Evolutionary conservation across 2,797 vertebrate species (phyloP).

Genomic region (Neolamprologus multifasciatus): DNA sequence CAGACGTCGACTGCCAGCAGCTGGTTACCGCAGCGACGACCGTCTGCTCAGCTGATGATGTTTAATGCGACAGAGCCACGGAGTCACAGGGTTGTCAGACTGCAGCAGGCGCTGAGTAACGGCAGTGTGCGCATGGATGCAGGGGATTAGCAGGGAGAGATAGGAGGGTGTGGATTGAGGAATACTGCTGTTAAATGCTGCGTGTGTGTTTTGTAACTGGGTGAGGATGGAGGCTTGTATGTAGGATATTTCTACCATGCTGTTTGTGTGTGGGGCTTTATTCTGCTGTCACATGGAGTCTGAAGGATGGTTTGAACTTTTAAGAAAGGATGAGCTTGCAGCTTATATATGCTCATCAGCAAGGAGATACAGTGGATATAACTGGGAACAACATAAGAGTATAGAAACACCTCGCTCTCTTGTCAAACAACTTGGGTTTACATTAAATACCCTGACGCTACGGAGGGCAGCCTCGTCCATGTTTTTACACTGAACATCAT

Average conservation of each 20-base stretch:
- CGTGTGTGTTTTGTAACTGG: not conserved
- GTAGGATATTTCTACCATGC: not conserved
- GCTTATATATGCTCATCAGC: not conserved
- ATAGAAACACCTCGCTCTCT: not conserved
- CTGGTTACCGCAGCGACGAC: conserved; percentile 1
- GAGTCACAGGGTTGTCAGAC: conserved; percentile 27
- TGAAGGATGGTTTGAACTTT: not conserved
- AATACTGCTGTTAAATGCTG: not conserved
- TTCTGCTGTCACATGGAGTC: not conserved
- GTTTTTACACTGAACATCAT: not conserved
- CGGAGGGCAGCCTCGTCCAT: not conserved
- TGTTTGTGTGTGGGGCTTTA: not conserved
- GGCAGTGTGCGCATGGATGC: not conserved
- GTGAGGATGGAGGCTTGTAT: not conserved
- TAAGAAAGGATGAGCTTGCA: not conserved
- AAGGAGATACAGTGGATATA: not conserved
- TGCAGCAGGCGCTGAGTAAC: conserved; percentile 29
- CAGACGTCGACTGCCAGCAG: not conserved
- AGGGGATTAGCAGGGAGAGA: not conserved
- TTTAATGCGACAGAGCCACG: not conserved
- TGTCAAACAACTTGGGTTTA: not conserved
- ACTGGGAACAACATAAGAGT: not conserved
- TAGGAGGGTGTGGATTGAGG: not conserved
- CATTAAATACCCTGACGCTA: not conserved
- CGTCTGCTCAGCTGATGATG: not conserved